Evolutionary conservation across 2,888 invertebrate species (phyloP).

Genomic region (Plusia festucae): DNA sequence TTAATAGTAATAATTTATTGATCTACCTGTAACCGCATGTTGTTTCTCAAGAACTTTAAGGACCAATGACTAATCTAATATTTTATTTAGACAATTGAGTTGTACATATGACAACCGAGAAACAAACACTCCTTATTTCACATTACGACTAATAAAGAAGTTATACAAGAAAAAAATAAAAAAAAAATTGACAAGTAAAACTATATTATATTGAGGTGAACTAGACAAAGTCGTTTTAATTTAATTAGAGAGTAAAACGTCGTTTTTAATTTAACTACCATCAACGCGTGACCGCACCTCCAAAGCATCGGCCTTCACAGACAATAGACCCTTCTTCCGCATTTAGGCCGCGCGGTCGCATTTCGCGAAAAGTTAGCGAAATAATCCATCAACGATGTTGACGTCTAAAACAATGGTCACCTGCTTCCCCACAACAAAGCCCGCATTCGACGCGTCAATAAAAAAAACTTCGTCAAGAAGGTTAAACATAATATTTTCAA

Average conservation of each 20-base stretch:
- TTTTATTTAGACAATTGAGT: conserved; percentile 54
- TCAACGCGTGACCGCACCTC: conserved; percentile 57
- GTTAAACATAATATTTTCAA: conserved; percentile 15
- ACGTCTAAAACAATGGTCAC: conserved; percentile 73
- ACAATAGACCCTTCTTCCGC: conserved; percentile 70
- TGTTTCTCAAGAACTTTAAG: conserved; percentile 60
- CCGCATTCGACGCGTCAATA: conserved; percentile 25
- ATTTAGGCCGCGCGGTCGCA: conserved; percentile 64
- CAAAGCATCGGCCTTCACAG: conserved; percentile 59
- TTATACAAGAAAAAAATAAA: too few species aligned
- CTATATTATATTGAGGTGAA: neutral
- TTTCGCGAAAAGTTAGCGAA: conserved; percentile 67
- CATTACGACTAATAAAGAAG: conserved; percentile 15
- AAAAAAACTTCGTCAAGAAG: conserved; percentile 19
- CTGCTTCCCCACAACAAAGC: conserved; percentile 54
- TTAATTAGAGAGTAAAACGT: neutral
- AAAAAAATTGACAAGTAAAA: too few species aligned
- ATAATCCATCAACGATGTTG: conserved; percentile 74
- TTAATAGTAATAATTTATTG: conserved; percentile 35
- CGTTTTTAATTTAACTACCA: conserved; percentile 39
- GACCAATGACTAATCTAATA: conserved; percentile 54
- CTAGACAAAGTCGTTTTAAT: neutral
- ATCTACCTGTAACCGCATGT: conserved; percentile 43
- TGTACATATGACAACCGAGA: conserved; percentile 52
- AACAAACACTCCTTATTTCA: conserved; percentile 45